A percentile compares a stretch with the other conserved stretches of the same genome.
These are phyloP conservation scores for Notoglanidium macrostoma DNA, from an alignment of 2,797 vertebrate genomes.

Conservation along the genomic window DNA sequence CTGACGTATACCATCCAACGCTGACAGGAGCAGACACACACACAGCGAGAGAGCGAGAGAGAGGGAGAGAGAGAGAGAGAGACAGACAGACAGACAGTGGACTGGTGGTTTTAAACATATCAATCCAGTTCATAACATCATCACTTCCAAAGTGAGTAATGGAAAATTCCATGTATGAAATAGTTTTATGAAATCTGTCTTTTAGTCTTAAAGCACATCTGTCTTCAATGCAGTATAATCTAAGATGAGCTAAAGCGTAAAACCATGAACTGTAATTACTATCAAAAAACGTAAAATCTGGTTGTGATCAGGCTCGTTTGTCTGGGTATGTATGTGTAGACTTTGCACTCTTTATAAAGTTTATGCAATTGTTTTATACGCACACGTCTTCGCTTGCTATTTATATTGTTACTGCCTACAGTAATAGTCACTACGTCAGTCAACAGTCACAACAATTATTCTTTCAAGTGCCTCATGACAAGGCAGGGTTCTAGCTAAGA, in stretches of 20 bases:
- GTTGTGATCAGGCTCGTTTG: neutral
- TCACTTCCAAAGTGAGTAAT: constrained; percentile 45
- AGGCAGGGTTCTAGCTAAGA: constrained; percentile 15
- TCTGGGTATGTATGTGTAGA: neutral
- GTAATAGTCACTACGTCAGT: constrained; percentile 17
- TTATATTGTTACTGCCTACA: constrained; percentile 23
- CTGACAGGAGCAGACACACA: constrained; percentile 64
- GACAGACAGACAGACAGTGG: constrained; percentile 16
- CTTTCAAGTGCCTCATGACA: constrained; percentile 5
- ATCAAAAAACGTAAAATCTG: neutral
- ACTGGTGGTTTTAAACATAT: constrained; percentile 45
- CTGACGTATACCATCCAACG: constrained; percentile 73
- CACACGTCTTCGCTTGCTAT: constrained; percentile 13
- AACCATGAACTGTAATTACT: constrained; percentile 14
- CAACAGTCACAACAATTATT: constrained; percentile 29
- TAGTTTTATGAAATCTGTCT: constrained; percentile 40
- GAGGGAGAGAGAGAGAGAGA: constrained; percentile 23
- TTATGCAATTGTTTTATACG: neutral
- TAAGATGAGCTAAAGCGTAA: neutral
- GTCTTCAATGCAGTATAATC: constrained; percentile 45
- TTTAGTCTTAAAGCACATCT: constrained; percentile 48
- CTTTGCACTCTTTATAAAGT: neutral
- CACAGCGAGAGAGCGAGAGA: constrained; percentile 29
- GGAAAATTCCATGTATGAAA: constrained; percentile 60
- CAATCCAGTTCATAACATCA: constrained; percentile 41